These are phyloP conservation scores for Casuarius casuarius DNA, from an alignment of 2,113 vertebrate genomes.

Conservation along the genomic window DNA sequence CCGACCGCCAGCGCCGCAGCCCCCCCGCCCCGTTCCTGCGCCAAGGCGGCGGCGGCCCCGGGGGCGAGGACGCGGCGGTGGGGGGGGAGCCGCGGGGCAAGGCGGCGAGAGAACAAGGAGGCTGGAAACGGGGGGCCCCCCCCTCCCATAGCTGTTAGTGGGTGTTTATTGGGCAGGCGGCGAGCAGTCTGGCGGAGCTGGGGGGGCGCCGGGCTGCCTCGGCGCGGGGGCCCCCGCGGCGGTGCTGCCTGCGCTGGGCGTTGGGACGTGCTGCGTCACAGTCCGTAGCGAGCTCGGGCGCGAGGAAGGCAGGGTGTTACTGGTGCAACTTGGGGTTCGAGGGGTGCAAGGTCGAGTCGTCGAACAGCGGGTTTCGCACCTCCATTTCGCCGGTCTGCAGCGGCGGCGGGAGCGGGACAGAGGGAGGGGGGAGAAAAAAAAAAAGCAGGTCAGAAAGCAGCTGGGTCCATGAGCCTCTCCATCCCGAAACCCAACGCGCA, in stretches of 20 bases:
- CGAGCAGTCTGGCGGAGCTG: conserved; percentile 1
- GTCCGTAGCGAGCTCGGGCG: not conserved
- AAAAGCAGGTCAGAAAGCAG: conserved; percentile 8
- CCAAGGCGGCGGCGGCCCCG: too few species aligned
- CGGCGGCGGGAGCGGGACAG: accelerated
- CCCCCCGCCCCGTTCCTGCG: not conserved
- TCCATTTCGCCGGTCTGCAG: conserved; percentile 95
- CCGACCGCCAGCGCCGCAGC: not conserved
- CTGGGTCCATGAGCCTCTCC: not conserved
- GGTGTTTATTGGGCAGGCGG: conserved; percentile 60
- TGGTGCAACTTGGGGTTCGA: conserved; percentile 73
- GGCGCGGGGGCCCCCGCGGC: not conserved
- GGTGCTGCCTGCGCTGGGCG: not conserved
- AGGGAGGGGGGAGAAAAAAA: not conserved
- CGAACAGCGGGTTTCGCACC: conserved; percentile 94
- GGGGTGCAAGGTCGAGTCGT: conserved; percentile 84
- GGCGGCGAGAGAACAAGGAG: conserved; percentile 42
- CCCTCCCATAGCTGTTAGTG: conserved; percentile 31
- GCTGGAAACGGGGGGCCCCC: conserved; percentile 28
- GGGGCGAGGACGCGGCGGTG: not conserved
- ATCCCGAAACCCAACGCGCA: not conserved
- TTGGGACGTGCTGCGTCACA: not conserved
- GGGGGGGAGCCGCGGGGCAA: not conserved
- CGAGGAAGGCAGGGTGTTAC: conserved; percentile 37
- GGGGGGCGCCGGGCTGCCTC: not conserved